A percentile compares a stretch with the other conserved stretches of the same genome.
These are phyloP conservation scores for Diceros bicornis DNA, from an alignment of 2,797 vertebrate species.

Conservation along the genomic window DNA sequence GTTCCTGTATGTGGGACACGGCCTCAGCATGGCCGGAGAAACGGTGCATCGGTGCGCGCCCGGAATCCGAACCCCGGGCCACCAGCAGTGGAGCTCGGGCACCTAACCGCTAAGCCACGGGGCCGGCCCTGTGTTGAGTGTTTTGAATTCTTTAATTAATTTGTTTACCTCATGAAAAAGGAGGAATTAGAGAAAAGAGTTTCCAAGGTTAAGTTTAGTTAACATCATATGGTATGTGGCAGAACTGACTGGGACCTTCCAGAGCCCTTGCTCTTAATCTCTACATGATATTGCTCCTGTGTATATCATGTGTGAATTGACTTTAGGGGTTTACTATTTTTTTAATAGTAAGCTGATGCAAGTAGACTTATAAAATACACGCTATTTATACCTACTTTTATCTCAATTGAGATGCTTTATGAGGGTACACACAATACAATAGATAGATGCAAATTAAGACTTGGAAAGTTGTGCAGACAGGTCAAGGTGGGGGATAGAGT, in stretches of 20 bases:
- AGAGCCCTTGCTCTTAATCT: conserved; percentile 19
- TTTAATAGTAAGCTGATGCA: conserved; percentile 36
- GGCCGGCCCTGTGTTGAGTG: neutral
- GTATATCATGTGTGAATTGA: neutral
- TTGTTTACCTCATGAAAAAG: conserved; percentile 25
- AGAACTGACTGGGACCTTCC: neutral
- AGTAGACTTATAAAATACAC: neutral
- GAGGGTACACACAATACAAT: neutral
- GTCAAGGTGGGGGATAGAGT: neutral
- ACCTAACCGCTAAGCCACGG: too few relatives aligned
- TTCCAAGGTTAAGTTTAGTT: conserved; percentile 10
- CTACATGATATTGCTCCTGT: neutral
- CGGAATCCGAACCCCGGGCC: too few relatives aligned
- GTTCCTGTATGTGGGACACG: too few relatives aligned
- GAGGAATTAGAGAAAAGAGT: conserved; percentile 24
- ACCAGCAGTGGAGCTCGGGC: too few relatives aligned
- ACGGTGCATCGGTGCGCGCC: too few relatives aligned
- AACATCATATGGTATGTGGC: neutral
- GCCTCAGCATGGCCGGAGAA: too few relatives aligned
- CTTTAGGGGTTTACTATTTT: conserved; percentile 17
- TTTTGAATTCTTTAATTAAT: conserved; percentile 41
- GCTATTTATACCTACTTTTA: neutral
- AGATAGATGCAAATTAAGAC: neutral
- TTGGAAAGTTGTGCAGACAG: neutral
- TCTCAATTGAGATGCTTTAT: conserved; percentile 25